Base-by-base conservation (phyloP, 2,888 invertebrate species). In the Slavum lentiscoides region DNA sequence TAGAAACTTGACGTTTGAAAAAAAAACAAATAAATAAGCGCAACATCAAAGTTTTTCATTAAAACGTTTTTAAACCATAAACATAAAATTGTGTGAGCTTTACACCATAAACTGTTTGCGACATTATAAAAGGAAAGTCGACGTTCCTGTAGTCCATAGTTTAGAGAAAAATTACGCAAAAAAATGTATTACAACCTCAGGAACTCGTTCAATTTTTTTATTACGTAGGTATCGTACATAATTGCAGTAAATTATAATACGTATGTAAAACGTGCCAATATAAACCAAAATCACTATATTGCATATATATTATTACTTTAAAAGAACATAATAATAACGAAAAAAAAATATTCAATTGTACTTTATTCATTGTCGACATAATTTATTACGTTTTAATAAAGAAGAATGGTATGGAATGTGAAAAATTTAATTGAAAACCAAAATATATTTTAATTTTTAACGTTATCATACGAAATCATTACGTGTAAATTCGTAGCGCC, bases 1-100 rank as follows among this genome's bases (percentile, higher is more conserved):
- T 37, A 2, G 6, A 37, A 69, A 69, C 30, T 55, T 5, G 23
- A 17, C 17, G 68, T 49, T 49, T 68, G 0, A n/a, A 19, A 49
- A 21, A 67, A 66, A 39, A 19, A 23, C 8, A 67, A 39, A 67
- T 19, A 43, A 67, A 21, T 43, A 49, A 49, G 1, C 19, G 49
- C 49, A 68, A 68, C 49, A 43, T 49, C 17, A 21, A 49, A 68
- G 68, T 68, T 68, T 68, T 68, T 68, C 68, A 68, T 68, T 53
- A 53, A 68, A 68, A 21, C 23, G 68, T 49, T 67, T 49, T 67
- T 67, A 21, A 49, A 49, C 67, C 21, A 15, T 67, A 43, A 15
- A 19, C 7, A 43, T 49, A 67, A 43, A 21, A 67, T 49, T 43
- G 43, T 49, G 15, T 67, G 21, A 67, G 67, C 43, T 21, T 49